Evolutionary conservation across 2,888 invertebrate genomes (phyloP).

Genomic region (Timandra comae): DNA sequence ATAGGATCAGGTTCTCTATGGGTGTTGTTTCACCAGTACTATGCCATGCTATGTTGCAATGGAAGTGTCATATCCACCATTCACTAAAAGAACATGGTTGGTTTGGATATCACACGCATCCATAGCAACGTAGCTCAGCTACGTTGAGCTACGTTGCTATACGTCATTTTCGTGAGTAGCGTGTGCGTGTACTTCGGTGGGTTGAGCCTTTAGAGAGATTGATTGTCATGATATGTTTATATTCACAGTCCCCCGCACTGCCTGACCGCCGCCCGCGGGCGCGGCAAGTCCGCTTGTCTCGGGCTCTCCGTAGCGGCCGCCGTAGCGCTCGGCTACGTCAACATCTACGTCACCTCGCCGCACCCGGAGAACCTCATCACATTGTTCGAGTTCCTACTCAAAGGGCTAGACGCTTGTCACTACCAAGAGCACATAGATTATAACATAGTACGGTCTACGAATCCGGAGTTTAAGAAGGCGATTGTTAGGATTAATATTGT

Average conservation of each 20-base stretch:
- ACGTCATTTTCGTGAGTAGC: no score
- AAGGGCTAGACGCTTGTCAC: conserved; percentile 92
- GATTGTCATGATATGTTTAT: neutral
- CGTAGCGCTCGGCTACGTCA: conserved; percentile 90
- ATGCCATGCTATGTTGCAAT: no score
- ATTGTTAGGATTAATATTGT: conserved; percentile 95
- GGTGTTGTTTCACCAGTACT: no score
- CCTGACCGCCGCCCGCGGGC: conserved; percentile 95
- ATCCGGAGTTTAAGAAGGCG: conserved; percentile 97
- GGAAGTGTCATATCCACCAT: no score
- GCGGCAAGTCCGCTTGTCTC: conserved; percentile 98
- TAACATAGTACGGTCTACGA: conserved; percentile 94
- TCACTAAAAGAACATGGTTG: no score
- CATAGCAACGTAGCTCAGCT: no score
- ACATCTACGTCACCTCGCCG: conserved; percentile 98
- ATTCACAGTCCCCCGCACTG: conserved; percentile 88
- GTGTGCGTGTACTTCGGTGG: no score
- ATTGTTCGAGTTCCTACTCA: conserved; percentile 96
- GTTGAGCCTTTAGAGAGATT: no score
- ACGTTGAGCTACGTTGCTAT: no score
- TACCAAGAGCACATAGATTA: conserved; percentile 98
- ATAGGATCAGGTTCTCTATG: no score
- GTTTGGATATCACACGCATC: no score
- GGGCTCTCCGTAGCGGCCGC: conserved; percentile 94
- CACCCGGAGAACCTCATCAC: conserved; percentile 99